Conservation (phyloP, 2,797 vertebrate species). For the Coilia nasus region DNA sequence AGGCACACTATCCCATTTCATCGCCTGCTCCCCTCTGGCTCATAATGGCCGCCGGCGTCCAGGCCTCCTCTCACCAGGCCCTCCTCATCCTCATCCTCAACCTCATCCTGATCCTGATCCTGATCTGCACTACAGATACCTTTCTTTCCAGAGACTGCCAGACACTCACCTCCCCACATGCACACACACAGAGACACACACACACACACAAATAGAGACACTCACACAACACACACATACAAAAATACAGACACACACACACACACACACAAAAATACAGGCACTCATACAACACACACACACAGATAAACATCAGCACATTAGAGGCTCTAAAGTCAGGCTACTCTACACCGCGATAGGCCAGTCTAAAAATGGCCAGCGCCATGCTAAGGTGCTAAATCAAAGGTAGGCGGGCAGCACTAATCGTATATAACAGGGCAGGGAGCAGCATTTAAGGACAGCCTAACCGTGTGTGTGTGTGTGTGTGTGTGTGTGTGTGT, state of each 20-base stretch:
- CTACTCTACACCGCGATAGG: background rate
- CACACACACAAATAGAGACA: background rate
- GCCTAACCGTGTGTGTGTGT: background rate
- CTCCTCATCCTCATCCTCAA: background rate
- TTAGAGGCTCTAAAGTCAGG: background rate
- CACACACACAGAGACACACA: conserved; percentile 3
- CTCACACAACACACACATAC: background rate
- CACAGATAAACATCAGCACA: conserved; percentile 24
- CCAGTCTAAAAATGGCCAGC: background rate
- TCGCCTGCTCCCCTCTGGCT: background rate
- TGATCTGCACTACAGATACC: background rate
- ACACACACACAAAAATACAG: background rate
- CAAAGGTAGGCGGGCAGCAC: background rate
- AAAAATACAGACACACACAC: conserved; percentile 13
- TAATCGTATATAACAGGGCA: background rate
- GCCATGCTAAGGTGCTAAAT: background rate
- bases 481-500: background rate
- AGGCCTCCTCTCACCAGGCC: background rate
- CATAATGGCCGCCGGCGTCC: background rate
- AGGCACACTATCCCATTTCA: background rate
- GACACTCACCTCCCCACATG: conserved; percentile 8
- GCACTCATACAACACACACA: conserved; percentile 17
- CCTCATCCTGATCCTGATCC: background rate
- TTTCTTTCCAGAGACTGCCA: background rate
- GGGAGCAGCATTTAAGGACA: background rate